Conservation (phyloP, 2,888 invertebrate genomes). For the Macaria notata region DNA sequence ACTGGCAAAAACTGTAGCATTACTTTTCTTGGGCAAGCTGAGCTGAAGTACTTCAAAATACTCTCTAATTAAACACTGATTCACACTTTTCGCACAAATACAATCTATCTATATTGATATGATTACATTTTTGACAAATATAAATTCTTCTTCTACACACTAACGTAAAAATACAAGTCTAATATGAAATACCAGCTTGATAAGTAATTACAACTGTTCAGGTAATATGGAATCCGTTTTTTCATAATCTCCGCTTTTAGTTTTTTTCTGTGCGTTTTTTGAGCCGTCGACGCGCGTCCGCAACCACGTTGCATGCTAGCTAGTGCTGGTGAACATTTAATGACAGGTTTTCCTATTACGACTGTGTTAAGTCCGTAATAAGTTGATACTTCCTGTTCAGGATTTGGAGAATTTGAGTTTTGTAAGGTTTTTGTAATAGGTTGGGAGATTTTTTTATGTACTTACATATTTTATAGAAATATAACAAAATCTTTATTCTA, state of each 20-base stretch:
- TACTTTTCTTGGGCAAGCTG: conserved; percentile 42
- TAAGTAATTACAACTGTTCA: conserved; percentile 36
- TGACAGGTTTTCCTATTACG: conserved; percentile 49
- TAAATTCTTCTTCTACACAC: too few species aligned
- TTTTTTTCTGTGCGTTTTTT: conserved; percentile 29
- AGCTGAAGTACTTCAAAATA: conserved; percentile 41
- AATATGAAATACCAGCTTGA: conserved; percentile 4
- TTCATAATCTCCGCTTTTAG: conserved; percentile 51
- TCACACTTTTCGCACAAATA: not conserved
- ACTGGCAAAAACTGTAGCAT: conserved; percentile 35
- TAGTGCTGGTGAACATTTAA: conserved; percentile 49
- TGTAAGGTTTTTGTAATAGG: too few species aligned
- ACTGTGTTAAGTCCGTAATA: conserved; percentile 26
- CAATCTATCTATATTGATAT: not conserved
- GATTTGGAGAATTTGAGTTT: too few species aligned
- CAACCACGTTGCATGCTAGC: conserved; percentile 43
- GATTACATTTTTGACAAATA: too few species aligned
- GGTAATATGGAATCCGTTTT: conserved; percentile 38
- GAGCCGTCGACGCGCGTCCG: conserved; percentile 34
- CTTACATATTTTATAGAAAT: too few species aligned
- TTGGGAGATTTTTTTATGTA: too few species aligned
- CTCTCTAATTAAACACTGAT: conserved; percentile 30
- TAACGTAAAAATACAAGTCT: too few species aligned
- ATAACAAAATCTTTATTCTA: too few species aligned
- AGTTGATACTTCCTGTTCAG: not conserved